Evolutionary conservation across 2,888 invertebrate genomes (phyloP).

Genomic region (Hylaea fasciaria): DNA sequence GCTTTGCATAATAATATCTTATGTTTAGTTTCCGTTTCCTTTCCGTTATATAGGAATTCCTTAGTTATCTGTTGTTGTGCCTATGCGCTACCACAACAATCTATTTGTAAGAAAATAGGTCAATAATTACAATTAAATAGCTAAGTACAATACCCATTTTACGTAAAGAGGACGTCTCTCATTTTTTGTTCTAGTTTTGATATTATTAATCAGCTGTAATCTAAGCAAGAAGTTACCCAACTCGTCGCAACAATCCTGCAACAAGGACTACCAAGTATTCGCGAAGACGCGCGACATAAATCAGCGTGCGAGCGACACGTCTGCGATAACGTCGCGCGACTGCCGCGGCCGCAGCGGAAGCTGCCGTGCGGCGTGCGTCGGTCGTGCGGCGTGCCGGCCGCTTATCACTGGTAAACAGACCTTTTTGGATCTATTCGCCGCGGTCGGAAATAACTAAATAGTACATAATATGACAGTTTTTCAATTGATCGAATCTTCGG

Average conservation of each 20-base stretch:
- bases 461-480: constrained; percentile 2
- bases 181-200: no score
- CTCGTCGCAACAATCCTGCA: constrained; percentile 12
- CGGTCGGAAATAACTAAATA: not conserved
- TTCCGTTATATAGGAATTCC: not conserved
- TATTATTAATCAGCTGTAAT: no score
- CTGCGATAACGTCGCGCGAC: constrained; percentile 49
- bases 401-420: constrained; percentile 21
- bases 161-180: no score
- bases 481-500: not conserved
- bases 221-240: not conserved
- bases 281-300: constrained; percentile 46
- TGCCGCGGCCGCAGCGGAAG: constrained; percentile 19
- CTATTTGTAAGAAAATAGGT: no score
- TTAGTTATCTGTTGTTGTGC: not conserved
- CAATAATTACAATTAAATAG: no score
- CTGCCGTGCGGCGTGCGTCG: constrained; percentile 17
- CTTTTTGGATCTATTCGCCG: constrained; percentile 8
- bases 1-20: not conserved
- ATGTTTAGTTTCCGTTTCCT: not conserved
- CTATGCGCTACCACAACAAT: no score
- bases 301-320: constrained; percentile 49
- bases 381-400: not conserved
- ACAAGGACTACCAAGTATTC: constrained; percentile 23
- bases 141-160: no score